phyloP scores from a whole-genome alignment of 2,113 vertebrate species.

The Zosterops borbonicus region DNA sequence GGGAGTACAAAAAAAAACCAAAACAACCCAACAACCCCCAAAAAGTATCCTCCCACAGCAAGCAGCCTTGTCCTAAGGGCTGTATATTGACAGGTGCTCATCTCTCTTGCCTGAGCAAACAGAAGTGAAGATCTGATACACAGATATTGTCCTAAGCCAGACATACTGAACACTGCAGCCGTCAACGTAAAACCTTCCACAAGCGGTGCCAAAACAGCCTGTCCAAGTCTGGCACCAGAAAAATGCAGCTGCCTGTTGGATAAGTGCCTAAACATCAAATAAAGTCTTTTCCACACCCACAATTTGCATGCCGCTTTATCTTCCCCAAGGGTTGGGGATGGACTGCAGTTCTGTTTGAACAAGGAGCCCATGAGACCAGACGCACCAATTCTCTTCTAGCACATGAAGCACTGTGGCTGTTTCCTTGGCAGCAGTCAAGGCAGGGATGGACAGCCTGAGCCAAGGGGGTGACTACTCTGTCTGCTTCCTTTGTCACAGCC shows the following conservation, averaged over 20 bases:
- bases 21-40: background rate
- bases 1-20: background rate
- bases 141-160: background rate
- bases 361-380: background rate
- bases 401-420: background rate
- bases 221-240: background rate
- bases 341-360: background rate
- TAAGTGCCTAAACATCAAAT: background rate
- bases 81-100: background rate
- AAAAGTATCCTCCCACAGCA: background rate
- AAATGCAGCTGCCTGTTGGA: rapidly evolving
- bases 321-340: rapidly evolving
- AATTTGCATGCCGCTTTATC: background rate
- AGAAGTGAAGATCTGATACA: background rate
- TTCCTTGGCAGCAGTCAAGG: background rate
- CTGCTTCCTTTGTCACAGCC: background rate
- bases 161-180: background rate
- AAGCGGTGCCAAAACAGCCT: background rate
- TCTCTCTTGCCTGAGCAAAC: background rate
- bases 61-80: background rate
- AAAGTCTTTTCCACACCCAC: background rate
- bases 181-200: background rate
- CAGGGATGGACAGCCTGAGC: background rate
- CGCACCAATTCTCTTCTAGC: background rate
- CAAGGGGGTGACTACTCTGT: background rate